Evolutionary conservation across 2,888 invertebrate species (phyloP).

Genomic region (Lasioglossum figueresi): DNA sequence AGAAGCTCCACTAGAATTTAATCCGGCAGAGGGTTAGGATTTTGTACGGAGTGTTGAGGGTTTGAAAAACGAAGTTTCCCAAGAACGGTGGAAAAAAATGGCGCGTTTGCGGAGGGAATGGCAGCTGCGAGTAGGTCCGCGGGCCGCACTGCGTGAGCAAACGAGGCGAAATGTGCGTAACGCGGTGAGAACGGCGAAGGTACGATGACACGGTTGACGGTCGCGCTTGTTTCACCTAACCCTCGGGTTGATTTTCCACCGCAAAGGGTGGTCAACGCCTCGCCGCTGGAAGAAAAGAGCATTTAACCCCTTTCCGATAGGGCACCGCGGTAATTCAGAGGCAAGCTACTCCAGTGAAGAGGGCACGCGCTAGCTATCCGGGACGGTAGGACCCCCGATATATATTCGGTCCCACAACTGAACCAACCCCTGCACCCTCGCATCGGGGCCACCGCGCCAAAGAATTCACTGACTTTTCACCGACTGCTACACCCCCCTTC

Average conservation of each 20-base stretch:
- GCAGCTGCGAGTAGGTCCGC: neutral
- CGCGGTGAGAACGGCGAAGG: constrained; percentile 25
- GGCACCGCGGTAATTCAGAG: constrained; percentile 69
- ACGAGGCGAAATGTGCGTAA: neutral
- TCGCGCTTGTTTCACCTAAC: constrained; percentile 63
- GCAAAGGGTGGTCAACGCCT: constrained; percentile 66
- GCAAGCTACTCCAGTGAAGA: constrained; percentile 81
- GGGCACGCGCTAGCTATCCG: constrained; percentile 80
- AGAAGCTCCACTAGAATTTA: neutral
- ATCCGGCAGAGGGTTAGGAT: neutral
- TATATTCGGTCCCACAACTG: constrained; percentile 76
- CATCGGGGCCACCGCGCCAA: constrained; percentile 74
- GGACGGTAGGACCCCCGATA: constrained; percentile 75
- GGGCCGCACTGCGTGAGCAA: neutral
- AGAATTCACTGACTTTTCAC: constrained; percentile 78
- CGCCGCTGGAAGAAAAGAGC: constrained; percentile 78
- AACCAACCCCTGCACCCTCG: constrained; percentile 79
- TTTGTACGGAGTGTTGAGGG: neutral
- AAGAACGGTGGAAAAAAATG: neutral
- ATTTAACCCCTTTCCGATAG: constrained; percentile 79
- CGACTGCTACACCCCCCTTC: constrained; percentile 74
- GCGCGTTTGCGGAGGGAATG: neutral
- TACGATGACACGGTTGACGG: constrained; percentile 25
- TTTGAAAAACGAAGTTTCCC: neutral
- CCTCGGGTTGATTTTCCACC: constrained; percentile 61